Percentiles rank a stretch among this genome's conserved stretches.
Evolutionary conservation across 2,888 invertebrate species (phyloP).

Genomic region (Stenodera caucasica): DNA sequence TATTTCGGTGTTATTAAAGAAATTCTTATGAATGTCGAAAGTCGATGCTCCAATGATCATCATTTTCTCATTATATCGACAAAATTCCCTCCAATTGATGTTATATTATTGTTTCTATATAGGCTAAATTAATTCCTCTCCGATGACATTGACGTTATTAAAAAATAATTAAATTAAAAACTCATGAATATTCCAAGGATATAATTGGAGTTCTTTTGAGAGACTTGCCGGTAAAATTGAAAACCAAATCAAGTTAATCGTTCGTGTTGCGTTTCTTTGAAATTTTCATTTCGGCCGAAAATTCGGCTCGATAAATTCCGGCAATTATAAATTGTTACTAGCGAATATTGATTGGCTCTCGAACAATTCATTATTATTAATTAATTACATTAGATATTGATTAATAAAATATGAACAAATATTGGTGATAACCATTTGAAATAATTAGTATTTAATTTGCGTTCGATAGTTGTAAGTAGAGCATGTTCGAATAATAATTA

Average conservation of each 20-base stretch:
- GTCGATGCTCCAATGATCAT: not conserved
- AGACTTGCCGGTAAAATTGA: not conserved
- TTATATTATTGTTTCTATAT: not conserved
- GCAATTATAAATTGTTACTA: no score
- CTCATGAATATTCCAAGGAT: constrained; percentile 12
- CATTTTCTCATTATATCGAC: no score
- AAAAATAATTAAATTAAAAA: constrained; percentile 13
- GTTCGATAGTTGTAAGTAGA: not conserved
- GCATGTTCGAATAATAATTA: constrained; percentile 5
- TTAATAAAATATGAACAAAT: constrained; percentile 1
- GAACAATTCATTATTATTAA: not conserved
- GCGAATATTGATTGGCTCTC: no score
- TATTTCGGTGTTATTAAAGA: not conserved
- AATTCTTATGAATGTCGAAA: not conserved
- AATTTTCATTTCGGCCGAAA: not conserved
- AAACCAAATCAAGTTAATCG: constrained; percentile 1
- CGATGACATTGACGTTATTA: constrained; percentile 9
- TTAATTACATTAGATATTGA: not conserved
- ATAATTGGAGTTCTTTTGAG: constrained; percentile 10
- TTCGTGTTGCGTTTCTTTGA: not conserved
- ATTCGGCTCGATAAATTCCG: no score
- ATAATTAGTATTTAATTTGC: constrained; percentile 7
- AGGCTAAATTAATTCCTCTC: constrained; percentile 5
- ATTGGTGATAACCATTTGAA: not conserved
- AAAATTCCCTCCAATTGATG: not conserved